A percentile compares a stretch with the other conserved stretches of the same genome.
Evolutionary conservation across 2,113 vertebrate species (phyloP).

Genomic region (Sitta europaea): DNA sequence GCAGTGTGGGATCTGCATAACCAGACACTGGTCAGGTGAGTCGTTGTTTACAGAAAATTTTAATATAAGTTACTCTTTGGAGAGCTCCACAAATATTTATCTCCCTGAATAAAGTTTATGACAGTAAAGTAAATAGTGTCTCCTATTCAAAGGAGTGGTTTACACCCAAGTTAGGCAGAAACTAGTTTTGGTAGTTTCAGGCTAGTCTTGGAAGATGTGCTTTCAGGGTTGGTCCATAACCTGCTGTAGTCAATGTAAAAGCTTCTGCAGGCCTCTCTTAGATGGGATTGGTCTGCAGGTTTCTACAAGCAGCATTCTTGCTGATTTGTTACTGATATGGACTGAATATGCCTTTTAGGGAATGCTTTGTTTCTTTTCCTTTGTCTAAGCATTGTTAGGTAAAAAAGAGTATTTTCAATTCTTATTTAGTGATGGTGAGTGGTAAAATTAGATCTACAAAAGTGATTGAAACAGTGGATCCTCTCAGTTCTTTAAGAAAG

Average conservation of each 20-base stretch:
- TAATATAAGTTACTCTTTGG: not conserved
- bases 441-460: not conserved
- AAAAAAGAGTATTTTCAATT: not conserved
- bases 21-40: slow-evolving; percentile 96
- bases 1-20: slow-evolving; percentile 99
- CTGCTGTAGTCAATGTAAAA: not conserved
- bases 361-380: not conserved
- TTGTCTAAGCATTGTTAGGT: not conserved
- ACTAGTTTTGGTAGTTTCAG: not conserved
- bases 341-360: not conserved
- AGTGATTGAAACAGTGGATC: not conserved
- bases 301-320: not conserved
- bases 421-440: not conserved
- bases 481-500: not conserved
- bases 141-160: not conserved
- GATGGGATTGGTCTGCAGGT: not conserved
- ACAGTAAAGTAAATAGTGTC: not conserved
- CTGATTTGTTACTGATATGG: not conserved
- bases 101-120: not conserved
- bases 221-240: not conserved
- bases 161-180: not conserved
- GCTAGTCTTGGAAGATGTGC: not conserved
- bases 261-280: not conserved
- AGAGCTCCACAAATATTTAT: not conserved
- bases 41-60: not conserved